These are phyloP conservation scores for Lathamus discolor DNA, from an alignment of 2,113 vertebrate genomes.

Conservation along the genomic window DNA sequence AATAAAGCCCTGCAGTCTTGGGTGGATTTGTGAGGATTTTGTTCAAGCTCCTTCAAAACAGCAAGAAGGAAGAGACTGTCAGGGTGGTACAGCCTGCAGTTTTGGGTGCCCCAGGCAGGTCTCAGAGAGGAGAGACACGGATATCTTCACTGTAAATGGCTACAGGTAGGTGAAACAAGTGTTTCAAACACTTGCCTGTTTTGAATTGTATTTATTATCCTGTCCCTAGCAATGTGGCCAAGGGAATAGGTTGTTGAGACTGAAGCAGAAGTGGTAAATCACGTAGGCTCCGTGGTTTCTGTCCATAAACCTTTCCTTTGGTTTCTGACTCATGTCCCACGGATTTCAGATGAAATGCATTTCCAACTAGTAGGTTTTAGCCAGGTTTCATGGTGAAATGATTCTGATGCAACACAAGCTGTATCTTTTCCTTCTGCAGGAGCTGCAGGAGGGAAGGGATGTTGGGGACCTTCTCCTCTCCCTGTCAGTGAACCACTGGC, in stretches of 20 bases:
- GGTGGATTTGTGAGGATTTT: neutral
- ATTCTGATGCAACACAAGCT: neutral
- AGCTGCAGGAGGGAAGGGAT: neutral
- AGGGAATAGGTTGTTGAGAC: neutral
- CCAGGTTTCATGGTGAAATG: neutral
- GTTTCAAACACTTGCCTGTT: neutral
- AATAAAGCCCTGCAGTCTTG: neutral
- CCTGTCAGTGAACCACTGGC: neutral
- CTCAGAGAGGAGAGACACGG: rapidly evolving
- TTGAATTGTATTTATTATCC: neutral
- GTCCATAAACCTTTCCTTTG: neutral
- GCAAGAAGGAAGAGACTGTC: neutral
- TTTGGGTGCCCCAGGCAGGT: neutral
- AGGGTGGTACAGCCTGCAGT: neutral
- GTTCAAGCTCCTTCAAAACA: neutral
- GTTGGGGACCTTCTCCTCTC: neutral
- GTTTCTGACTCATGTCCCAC: neutral
- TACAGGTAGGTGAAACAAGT: neutral
- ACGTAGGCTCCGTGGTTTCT: rapidly evolving
- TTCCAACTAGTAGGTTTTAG: neutral
- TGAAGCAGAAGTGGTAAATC: neutral
- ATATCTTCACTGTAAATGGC: neutral
- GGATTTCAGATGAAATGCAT: neutral
- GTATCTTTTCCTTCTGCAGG: rapidly evolving
- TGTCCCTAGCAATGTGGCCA: neutral